These are phyloP conservation scores for Amblyornis subalaris DNA, from an alignment of 2,113 vertebrate genomes.

Conservation along the genomic window DNA sequence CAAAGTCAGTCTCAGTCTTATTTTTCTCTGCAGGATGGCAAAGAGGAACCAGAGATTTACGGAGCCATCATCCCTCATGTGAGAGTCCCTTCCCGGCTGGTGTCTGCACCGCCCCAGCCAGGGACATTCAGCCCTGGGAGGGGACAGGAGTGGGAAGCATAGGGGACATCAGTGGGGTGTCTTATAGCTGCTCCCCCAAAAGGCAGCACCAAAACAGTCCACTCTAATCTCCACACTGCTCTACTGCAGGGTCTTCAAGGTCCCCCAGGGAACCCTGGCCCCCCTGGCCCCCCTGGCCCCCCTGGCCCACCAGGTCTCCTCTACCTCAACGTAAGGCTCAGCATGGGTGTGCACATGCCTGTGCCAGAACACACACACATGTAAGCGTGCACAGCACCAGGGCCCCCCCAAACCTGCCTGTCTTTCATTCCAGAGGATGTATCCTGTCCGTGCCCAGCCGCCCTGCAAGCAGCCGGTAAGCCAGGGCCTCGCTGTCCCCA, in stretches of 20 bases:
- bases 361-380: neutral
- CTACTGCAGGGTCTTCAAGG: constrained; percentile 47
- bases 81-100: neutral
- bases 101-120: accelerated
- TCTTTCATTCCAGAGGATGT: constrained; percentile 53
- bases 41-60: constrained; percentile 4
- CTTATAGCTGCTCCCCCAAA: neutral
- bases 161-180: neutral
- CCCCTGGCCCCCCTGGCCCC: constrained; percentile 29
- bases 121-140: neutral
- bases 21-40: constrained; percentile 5
- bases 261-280: constrained; percentile 10
- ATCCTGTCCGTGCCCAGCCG: neutral
- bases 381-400: neutral
- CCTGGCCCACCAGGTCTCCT: constrained; percentile 65
- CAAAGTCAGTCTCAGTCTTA: neutral
- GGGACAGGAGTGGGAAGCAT: neutral
- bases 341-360: accelerated
- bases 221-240: neutral
- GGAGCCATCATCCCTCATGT: constrained; percentile 41
- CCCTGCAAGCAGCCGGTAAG: constrained; percentile 67
- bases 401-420: neutral
- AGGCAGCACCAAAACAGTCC: neutral
- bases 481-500: accelerated
- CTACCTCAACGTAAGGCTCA: constrained; percentile 60